Percentiles rank a stretch among this genome's conserved stretches.
Evolutionary conservation across 2,113 vertebrate genomes (phyloP).

Genomic region (Butorides virescens): DNA sequence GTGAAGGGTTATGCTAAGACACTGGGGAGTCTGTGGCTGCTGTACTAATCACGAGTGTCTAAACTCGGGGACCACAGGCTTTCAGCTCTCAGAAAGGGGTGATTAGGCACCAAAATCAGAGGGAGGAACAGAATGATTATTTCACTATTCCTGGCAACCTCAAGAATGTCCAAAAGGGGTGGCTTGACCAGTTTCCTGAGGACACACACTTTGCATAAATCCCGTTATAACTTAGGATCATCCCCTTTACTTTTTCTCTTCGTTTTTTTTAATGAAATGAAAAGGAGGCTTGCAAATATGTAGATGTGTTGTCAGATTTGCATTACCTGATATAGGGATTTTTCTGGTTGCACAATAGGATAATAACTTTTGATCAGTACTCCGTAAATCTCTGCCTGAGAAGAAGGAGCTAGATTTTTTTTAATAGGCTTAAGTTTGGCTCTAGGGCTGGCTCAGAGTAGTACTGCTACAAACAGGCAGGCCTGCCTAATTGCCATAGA

Average conservation of each 20-base stretch:
- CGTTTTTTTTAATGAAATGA: background rate
- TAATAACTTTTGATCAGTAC: background rate
- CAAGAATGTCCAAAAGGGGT: background rate
- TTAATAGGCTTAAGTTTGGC: background rate
- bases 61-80: background rate
- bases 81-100: background rate
- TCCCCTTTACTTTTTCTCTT: background rate
- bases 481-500: no score
- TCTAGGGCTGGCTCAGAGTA: background rate
- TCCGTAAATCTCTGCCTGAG: background rate
- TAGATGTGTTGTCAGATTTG: background rate
- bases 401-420: background rate
- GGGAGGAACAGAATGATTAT: background rate
- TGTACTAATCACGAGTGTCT: background rate
- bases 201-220: background rate
- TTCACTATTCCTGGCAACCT: background rate
- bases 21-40: background rate
- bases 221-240: background rate
- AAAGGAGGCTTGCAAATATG: background rate
- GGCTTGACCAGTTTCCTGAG: background rate
- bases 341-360: background rate
- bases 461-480: background rate
- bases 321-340: background rate
- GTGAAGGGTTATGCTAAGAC: background rate
- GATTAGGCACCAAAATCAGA: background rate